Conservation (phyloP, 2,113 vertebrate species). For the Sporophila hypoxantha region DNA sequence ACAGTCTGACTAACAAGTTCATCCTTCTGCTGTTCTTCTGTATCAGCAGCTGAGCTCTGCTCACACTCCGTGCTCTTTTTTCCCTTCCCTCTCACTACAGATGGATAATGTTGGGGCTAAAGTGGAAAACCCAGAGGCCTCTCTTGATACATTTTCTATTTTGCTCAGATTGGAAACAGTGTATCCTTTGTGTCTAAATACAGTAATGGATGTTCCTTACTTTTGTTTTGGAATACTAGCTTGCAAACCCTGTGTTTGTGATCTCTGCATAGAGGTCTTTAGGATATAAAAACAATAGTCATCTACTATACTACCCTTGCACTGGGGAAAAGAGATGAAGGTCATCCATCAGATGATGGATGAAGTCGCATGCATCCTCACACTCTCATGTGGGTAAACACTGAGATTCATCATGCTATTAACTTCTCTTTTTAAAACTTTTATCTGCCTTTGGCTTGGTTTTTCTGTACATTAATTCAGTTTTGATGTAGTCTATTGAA, state of each 20-base stretch:
- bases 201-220: background rate
- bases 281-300: background rate
- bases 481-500: background rate
- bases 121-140: background rate
- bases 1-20: background rate
- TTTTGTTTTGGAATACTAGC: background rate
- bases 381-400: background rate
- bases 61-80: background rate
- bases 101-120: background rate
- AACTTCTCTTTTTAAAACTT: background rate
- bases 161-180: background rate
- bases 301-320: background rate
- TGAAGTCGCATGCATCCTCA: background rate
- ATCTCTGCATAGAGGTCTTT: background rate
- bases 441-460: background rate
- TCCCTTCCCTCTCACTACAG: background rate
- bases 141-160: background rate
- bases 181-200: background rate
- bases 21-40: background rate
- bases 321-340: background rate
- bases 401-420: background rate
- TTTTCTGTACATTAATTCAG: background rate
- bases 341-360: background rate
- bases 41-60: background rate
- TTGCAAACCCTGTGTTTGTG: background rate